These are phyloP conservation scores for Agrochola circellaris DNA, from an alignment of 2,888 invertebrate species.

Conservation along the genomic window DNA sequence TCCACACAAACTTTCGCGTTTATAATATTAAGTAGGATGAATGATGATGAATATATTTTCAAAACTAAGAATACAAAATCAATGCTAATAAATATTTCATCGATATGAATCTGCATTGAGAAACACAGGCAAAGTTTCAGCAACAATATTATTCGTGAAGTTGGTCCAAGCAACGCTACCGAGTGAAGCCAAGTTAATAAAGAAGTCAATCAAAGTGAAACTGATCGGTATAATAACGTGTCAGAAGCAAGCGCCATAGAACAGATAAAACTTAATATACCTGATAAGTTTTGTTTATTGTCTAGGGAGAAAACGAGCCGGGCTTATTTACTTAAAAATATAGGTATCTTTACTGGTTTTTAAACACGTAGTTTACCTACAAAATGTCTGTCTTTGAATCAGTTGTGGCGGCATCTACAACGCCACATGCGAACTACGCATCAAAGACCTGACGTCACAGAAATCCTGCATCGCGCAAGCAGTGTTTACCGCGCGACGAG, in stretches of 20 bases:
- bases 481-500: too few relatives aligned
- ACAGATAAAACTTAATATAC: background rate
- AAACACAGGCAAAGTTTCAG: slow-evolving; percentile 28
- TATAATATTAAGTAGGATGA: background rate
- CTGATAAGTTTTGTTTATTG: background rate
- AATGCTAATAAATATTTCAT: slow-evolving; percentile 16
- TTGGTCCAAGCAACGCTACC: slow-evolving; percentile 25
- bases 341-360: background rate
- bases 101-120: slow-evolving; percentile 8
- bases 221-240: slow-evolving; percentile 44
- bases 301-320: background rate
- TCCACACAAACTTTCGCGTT: too few relatives aligned
- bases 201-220: slow-evolving; percentile 41
- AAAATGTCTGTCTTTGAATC: background rate
- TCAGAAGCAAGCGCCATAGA: slow-evolving; percentile 23
- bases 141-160: slow-evolving; percentile 53
- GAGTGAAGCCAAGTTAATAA: slow-evolving; percentile 33
- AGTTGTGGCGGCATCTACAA: too few relatives aligned
- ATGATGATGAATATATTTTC: background rate
- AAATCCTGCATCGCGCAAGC: too few relatives aligned
- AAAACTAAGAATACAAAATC: background rate
- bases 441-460: too few relatives aligned
- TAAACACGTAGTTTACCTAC: background rate
- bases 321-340: background rate
- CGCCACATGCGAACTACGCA: too few relatives aligned